Base-by-base conservation (phyloP, 2,888 invertebrate species). In the Ernsta delagoae region DNA sequence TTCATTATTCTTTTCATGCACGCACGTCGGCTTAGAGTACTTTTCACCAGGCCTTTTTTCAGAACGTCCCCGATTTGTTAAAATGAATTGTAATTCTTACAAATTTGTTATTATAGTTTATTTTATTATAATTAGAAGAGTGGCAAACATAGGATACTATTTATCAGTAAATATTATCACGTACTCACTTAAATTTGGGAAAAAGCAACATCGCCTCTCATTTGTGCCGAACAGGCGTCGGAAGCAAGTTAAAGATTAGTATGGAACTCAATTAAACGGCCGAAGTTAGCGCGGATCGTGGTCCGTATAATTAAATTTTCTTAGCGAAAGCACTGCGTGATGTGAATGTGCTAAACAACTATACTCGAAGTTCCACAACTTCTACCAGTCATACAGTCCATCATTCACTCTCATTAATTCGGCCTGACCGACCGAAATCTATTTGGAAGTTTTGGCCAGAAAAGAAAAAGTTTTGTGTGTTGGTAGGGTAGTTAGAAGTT, bases 241-340 rank as follows among this genome's bases (percentile, higher is more conserved):
- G 80, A 76, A 78, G 81, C 77, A 81, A 86, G 84, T 83, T 82
- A 83, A 88, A 89, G 91, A 90, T 91, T 86, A 90, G 85, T 79
- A 77, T 76, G 77, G 79, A 91, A 91, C 90, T 89, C 88, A 88
- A 91, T 90, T 91, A 89, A 87, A 86, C 78, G 82, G 76, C 78
- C 83, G 75, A 87, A 90, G 82, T 90, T 88, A 78, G 80, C 75
- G 64, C 78, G 83, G 86, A 86, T 87, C 87, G 85, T 78, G 86
- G 85, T 83, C 85, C 85, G 84, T 87, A 78, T 90, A 90, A 91
- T 91, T 90, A 89, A 90, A 90, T 90, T 88, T 86, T 81, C 83
- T 73, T 70, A 73, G 82, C 82, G 84, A 87, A 87, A 89, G 86
- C 85, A 83, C 83, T 82, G 80, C 85, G 86, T 87, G 89, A 86